These are phyloP conservation scores for Tachuris rubrigastra DNA, from an alignment of 2,113 vertebrate species.

Conservation along the genomic window DNA sequence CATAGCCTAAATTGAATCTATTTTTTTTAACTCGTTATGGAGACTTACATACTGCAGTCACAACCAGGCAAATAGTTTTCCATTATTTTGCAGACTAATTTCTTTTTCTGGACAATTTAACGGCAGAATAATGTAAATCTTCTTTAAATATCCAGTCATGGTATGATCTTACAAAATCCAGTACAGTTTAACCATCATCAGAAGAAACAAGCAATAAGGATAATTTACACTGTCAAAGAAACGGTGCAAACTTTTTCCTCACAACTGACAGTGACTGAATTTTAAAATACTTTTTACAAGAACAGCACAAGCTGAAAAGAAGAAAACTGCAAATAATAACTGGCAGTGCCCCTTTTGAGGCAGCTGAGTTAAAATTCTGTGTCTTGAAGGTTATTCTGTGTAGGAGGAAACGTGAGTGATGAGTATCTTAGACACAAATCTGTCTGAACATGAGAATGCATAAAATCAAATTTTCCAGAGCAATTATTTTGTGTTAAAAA, in stretches of 20 bases:
- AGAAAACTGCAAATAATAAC: neutral
- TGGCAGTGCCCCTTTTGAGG: neutral
- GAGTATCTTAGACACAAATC: neutral
- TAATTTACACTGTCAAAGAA: neutral
- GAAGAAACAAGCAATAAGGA: neutral
- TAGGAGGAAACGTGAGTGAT: neutral
- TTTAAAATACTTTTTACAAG: neutral
- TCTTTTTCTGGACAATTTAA: neutral
- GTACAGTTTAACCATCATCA: neutral
- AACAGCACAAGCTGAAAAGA: neutral
- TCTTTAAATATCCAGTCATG: neutral
- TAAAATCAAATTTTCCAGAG: neutral
- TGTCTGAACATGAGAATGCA: neutral
- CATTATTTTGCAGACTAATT: neutral
- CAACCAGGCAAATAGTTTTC: neutral
- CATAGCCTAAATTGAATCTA: neutral
- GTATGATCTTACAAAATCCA: neutral
- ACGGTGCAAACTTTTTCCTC: neutral
- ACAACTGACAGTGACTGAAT: neutral
- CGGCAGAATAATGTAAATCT: neutral
- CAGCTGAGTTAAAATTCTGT: neutral
- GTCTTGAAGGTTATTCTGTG: neutral
- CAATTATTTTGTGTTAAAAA: neutral
- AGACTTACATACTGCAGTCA: neutral
- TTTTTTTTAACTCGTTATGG: neutral